phyloP scores from a whole-genome alignment of 1,140 invertebrate genomes.

The Chironomus tepperi region DNA sequence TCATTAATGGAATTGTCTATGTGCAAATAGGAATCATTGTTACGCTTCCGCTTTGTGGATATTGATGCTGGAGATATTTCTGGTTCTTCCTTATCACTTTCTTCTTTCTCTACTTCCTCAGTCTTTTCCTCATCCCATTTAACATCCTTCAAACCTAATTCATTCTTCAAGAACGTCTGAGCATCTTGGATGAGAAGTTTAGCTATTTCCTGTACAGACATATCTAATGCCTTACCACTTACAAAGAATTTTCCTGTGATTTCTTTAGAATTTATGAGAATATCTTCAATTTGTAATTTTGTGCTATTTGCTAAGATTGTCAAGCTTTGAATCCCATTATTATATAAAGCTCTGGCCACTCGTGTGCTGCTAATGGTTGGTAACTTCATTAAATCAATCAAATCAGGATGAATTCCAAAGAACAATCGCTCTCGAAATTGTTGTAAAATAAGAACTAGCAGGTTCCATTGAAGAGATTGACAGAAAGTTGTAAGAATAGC shows the following conservation, averaged over 20 bases:
- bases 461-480: conserved; percentile 85
- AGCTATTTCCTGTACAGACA: conserved; percentile 77
- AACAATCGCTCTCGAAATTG: conserved; percentile 91
- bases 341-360: conserved; percentile 69
- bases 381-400: conserved; percentile 84
- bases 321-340: conserved; percentile 72
- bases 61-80: conserved; percentile 24
- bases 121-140: conserved; percentile 42
- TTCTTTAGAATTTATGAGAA: conserved; percentile 63
- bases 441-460: conserved; percentile 77
- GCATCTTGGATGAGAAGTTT: conserved; percentile 71
- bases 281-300: conserved; percentile 58
- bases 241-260: conserved; percentile 69
- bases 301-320: conserved; percentile 67
- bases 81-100: background rate
- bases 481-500: conserved; percentile 73
- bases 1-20: background rate
- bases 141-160: conserved; percentile 51
- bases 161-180: conserved; percentile 54
- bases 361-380: conserved; percentile 73
- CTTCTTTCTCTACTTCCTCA: background rate
- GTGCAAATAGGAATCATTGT: background rate
- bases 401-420: conserved; percentile 87
- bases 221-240: conserved; percentile 58
- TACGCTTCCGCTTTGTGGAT: conserved; percentile 24